These are phyloP conservation scores for Remorina albescens DNA, from an alignment of 2,797 vertebrate genomes.

Conservation along the genomic window DNA sequence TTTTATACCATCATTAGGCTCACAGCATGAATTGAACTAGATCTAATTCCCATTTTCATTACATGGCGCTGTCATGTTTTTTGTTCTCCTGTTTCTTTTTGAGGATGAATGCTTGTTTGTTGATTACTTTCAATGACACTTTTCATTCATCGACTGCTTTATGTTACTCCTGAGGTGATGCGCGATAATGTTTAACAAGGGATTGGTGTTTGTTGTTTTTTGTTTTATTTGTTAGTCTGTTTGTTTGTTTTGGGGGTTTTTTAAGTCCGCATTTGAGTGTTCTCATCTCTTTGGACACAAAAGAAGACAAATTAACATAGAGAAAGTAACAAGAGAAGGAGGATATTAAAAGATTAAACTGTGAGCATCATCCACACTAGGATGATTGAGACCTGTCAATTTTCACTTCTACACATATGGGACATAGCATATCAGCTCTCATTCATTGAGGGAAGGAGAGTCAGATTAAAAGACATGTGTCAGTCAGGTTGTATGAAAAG, in stretches of 20 bases:
- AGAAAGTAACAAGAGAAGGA: not conserved
- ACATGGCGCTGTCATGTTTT: conserved; percentile 9
- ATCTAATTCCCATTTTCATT: conserved; percentile 41
- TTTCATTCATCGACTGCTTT: conserved; percentile 28
- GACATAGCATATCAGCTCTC: too few species aligned
- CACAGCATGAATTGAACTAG: conserved; percentile 31
- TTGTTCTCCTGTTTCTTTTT: conserved; percentile 19
- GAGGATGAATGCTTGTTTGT: conserved; percentile 16
- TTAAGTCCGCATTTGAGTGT: conserved; percentile 25
- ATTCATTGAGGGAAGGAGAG: conserved; percentile 20
- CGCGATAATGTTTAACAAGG: conserved; percentile 47
- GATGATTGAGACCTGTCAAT: conserved; percentile 67
- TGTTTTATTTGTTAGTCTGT: too few species aligned
- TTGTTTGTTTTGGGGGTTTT: too few species aligned
- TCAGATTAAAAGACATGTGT: conserved; percentile 17
- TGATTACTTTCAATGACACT: conserved; percentile 8
- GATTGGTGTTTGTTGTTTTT: too few species aligned
- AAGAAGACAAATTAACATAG: conserved; percentile 29
- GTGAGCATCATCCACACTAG: conserved; percentile 38
- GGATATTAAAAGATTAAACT: conserved; percentile 1
- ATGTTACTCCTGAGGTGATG: conserved; percentile 29
- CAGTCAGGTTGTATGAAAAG: conserved; percentile 15
- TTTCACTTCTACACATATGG: conserved; percentile 47
- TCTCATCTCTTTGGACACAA: conserved; percentile 29
- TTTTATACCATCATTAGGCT: conserved; percentile 46